These are phyloP conservation scores for Linyphia triangularis DNA, from an alignment of 2,888 invertebrate genomes.

Conservation along the genomic window DNA sequence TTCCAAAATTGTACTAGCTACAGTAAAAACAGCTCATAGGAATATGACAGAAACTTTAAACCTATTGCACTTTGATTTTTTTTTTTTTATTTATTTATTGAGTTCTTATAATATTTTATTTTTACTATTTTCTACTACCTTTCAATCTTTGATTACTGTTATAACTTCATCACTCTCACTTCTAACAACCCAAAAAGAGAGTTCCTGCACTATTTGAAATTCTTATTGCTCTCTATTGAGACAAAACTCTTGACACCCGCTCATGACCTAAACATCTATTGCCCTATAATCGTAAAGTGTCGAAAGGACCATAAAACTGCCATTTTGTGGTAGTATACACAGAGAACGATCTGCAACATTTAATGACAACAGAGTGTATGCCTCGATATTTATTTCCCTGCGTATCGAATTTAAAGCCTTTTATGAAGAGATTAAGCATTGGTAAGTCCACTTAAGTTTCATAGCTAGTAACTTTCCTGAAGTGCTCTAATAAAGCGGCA, in stretches of 20 bases:
- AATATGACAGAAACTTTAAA: too few species aligned
- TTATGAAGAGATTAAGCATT: constrained; percentile 4
- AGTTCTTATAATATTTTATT: too few species aligned
- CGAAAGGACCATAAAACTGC: constrained; percentile 45
- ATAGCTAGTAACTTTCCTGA: constrained; percentile 13
- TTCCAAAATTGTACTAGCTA: too few species aligned
- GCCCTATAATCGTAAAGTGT: constrained; percentile 43
- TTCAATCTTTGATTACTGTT: too few species aligned
- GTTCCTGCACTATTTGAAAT: too few species aligned
- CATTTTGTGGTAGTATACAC: constrained; percentile 47
- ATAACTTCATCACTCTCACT: too few species aligned
- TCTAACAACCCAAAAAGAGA: too few species aligned
- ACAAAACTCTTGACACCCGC: not conserved
- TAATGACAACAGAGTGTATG: constrained; percentile 21
- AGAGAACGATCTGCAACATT: constrained; percentile 2
- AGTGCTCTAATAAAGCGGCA: constrained; percentile 25
- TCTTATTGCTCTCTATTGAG: too few species aligned
- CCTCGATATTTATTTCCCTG: constrained; percentile 4
- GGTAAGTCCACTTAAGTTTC: constrained; percentile 24
- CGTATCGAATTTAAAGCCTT: not conserved
- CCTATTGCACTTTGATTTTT: too few species aligned
- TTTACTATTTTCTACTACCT: too few species aligned
- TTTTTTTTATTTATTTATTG: too few species aligned
- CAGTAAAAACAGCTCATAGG: too few species aligned
- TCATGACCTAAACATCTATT: constrained; percentile 4